Percentiles rank a stretch among this genome's conserved stretches.
Conservation (phyloP, 2,113 vertebrate species). For the Lophotis ruficrista region DNA sequence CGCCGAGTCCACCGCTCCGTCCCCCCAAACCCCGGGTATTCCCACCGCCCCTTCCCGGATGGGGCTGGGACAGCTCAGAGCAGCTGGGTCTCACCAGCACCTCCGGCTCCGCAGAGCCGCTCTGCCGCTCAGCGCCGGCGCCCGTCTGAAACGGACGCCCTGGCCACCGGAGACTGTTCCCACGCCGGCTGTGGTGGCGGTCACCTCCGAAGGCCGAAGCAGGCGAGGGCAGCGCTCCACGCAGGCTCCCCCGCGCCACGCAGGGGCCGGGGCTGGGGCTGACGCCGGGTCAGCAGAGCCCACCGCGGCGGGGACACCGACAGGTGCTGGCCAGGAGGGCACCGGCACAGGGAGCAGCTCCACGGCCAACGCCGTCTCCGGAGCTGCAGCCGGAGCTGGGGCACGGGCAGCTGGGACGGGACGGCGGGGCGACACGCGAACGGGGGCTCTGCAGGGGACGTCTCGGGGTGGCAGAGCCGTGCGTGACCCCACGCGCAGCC, state of each 20-base stretch:
- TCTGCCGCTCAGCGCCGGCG: background rate
- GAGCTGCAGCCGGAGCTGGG: no score
- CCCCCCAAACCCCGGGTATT: background rate
- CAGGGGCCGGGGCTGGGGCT: no score
- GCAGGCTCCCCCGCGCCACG: rapidly evolving
- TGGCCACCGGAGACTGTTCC: background rate
- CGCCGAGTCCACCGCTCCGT: rapidly evolving
- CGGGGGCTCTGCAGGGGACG: no score
- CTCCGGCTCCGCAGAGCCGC: background rate
- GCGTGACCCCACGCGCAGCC: no score
- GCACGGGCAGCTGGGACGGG: no score
- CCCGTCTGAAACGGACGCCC: background rate
- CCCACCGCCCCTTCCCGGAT: background rate
- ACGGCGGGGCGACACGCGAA: no score
- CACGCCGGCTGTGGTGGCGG: rapidly evolving
- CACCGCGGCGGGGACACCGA: rapidly evolving
- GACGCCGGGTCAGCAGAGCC: background rate
- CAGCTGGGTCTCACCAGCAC: background rate
- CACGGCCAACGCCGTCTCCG: no score
- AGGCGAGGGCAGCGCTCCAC: rapidly evolving
- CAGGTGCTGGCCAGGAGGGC: background rate
- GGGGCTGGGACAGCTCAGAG: background rate
- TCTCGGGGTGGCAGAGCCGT: no score
- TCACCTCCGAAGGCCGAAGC: background rate
- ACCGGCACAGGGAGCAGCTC: background rate